Percentiles rank a stretch among this genome's conserved stretches.
These are phyloP conservation scores for Phallusia fumigata DNA, from an alignment of 23 tunicate genomes.

Conservation along the genomic window DNA sequence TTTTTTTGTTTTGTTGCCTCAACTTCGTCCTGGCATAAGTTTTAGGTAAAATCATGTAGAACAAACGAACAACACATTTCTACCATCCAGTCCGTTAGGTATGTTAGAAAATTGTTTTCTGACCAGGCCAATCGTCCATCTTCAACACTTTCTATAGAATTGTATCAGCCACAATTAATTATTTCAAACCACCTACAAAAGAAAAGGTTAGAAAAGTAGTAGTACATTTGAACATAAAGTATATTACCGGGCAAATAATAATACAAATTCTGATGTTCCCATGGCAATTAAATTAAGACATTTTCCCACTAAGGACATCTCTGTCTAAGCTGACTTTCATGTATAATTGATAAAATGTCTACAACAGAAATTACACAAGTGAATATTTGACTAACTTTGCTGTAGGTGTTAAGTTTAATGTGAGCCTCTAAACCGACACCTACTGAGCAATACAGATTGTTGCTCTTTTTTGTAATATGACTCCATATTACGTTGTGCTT, in stretches of 20 bases:
- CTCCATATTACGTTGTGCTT: neutral
- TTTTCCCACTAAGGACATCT: conserved; percentile 16
- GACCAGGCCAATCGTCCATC: conserved; percentile 18
- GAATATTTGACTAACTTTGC: neutral
- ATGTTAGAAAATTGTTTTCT: conserved; percentile 2
- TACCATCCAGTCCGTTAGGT: conserved; percentile 4
- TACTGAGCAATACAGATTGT: neutral
- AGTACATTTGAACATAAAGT: neutral
- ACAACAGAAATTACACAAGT: too few species aligned
- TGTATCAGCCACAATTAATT: neutral
- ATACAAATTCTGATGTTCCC: too few species aligned
- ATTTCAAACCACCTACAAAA: conserved; percentile 25
- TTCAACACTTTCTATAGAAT: conserved; percentile 7
- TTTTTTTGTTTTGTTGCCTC: conserved; percentile 23
- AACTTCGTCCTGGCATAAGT: neutral
- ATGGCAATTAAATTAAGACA: neutral
- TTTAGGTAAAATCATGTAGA: too few species aligned
- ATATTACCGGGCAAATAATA: conserved; percentile 18
- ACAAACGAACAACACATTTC: neutral
- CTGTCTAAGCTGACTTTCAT: conserved; percentile 35
- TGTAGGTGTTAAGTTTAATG: conserved; percentile 3
- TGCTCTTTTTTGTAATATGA: conserved; percentile 2
- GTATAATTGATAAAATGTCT: neutral
- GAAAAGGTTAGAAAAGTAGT: neutral
- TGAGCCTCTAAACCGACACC: conserved; percentile 4